phyloP scores from a whole-genome alignment of 1,140 invertebrate species.

The Bombus impatiens region DNA sequence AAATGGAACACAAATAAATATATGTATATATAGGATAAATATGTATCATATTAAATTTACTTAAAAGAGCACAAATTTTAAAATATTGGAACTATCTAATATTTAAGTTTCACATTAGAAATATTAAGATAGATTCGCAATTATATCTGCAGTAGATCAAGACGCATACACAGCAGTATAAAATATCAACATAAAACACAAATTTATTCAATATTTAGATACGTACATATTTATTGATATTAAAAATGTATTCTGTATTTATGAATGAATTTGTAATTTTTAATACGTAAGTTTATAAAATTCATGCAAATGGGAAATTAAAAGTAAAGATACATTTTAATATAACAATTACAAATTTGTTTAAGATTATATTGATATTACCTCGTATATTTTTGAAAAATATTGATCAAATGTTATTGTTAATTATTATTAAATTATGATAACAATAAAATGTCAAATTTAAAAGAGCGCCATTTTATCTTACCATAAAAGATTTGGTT shows the following conservation, averaged over 20 bases:
- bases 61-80: not conserved
- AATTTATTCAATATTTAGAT: not conserved
- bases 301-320: not conserved
- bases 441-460: constrained; percentile 44
- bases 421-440: not conserved
- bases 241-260: not conserved
- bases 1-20: too few relatives aligned
- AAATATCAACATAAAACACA: not conserved
- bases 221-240: not conserved
- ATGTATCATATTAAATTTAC: not conserved
- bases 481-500: constrained; percentile 44
- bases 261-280: not conserved
- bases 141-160: not conserved
- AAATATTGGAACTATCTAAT: not conserved
- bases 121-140: not conserved
- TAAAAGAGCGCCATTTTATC: constrained; percentile 52
- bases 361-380: not conserved
- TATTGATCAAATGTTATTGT: not conserved
- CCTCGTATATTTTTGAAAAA: not conserved
- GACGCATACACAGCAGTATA: not conserved
- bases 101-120: not conserved
- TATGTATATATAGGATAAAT: not conserved
- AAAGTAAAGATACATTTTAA: not conserved
- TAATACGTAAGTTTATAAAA: not conserved
- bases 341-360: not conserved